These are phyloP conservation scores for Trachurus trachurus DNA, from an alignment of 2,797 vertebrate genomes.

Conservation along the genomic window DNA sequence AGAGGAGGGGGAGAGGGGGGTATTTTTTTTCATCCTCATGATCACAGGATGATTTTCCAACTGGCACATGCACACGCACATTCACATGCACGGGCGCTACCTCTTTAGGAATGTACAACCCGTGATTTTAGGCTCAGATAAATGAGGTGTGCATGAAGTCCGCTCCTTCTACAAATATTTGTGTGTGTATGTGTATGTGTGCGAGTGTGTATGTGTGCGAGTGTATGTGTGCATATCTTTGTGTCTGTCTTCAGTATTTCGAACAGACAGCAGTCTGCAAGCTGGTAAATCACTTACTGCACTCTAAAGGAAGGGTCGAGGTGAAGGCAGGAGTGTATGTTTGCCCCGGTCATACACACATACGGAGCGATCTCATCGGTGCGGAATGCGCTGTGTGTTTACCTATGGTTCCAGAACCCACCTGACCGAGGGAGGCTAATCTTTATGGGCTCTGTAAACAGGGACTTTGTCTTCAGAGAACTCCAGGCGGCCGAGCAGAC, in stretches of 20 bases:
- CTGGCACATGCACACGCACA: constrained; percentile 52
- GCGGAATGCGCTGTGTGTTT: constrained; percentile 86
- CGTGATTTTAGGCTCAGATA: constrained; percentile 78
- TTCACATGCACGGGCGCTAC: constrained; percentile 43
- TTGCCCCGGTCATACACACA: constrained; percentile 85
- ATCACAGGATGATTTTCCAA: constrained; percentile 77
- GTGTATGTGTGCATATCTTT: constrained; percentile 62
- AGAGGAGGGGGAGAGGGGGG: constrained; percentile 49
- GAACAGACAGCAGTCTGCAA: constrained; percentile 80
- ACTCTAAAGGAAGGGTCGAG: constrained; percentile 80
- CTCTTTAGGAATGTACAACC: constrained; percentile 77
- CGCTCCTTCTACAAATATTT: constrained; percentile 86
- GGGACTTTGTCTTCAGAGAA: constrained; percentile 87
- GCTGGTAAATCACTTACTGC: constrained; percentile 89
- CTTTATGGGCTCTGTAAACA: constrained; percentile 89
- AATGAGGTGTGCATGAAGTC: constrained; percentile 83
- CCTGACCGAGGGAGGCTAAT: constrained; percentile 87
- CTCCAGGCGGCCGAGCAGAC: constrained; percentile 62
- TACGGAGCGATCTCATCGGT: constrained; percentile 84
- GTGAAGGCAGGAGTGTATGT: constrained; percentile 85
- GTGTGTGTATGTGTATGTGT: constrained; percentile 49
- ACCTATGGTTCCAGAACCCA: constrained; percentile 87
- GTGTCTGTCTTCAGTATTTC: constrained; percentile 79
- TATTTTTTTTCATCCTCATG: constrained; percentile 74
- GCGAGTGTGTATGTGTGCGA: not conserved